phyloP scores from a whole-genome alignment of 2,888 invertebrate genomes.

The Gymnocheta viridis region DNA sequence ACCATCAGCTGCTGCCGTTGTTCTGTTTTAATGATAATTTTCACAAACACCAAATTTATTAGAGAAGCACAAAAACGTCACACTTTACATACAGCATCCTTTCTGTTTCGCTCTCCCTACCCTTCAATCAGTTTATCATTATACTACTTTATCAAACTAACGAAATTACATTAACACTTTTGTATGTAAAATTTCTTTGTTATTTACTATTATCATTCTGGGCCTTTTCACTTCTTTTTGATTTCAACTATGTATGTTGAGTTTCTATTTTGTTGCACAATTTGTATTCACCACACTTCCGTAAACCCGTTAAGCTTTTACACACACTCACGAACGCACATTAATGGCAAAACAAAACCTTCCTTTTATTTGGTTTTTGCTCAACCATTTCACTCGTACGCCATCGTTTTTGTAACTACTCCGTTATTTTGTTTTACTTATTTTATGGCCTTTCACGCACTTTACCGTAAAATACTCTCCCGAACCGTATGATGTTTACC shows the following conservation, averaged over 20 bases:
- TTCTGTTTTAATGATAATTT: conserved; percentile 53
- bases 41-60: conserved; percentile 2
- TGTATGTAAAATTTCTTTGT: conserved; percentile 33
- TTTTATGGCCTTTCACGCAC: not conserved
- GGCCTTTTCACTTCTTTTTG: not conserved
- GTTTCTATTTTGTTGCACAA: conserved; percentile 1
- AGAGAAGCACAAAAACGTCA: not conserved
- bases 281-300: conserved; percentile 63
- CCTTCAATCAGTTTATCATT: conserved; percentile 21
- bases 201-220: conserved; percentile 25
- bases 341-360: conserved; percentile 10
- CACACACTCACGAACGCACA: conserved; percentile 1
- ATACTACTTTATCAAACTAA: conserved; percentile 33
- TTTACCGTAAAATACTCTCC: conserved; percentile 40
- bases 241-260: conserved; percentile 47
- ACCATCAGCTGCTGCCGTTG: conserved; percentile 65
- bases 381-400: conserved; percentile 30
- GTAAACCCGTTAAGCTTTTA: conserved; percentile 40
- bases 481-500: conserved; percentile 59
- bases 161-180: conserved; percentile 52
- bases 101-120: conserved; percentile 14
- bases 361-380: conserved; percentile 24
- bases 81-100: conserved; percentile 25
- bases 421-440: conserved; percentile 34
- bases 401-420: conserved; percentile 35